Conservation (phyloP, 2,113 vertebrate genomes). For the Ceyx margarethae region DNA sequence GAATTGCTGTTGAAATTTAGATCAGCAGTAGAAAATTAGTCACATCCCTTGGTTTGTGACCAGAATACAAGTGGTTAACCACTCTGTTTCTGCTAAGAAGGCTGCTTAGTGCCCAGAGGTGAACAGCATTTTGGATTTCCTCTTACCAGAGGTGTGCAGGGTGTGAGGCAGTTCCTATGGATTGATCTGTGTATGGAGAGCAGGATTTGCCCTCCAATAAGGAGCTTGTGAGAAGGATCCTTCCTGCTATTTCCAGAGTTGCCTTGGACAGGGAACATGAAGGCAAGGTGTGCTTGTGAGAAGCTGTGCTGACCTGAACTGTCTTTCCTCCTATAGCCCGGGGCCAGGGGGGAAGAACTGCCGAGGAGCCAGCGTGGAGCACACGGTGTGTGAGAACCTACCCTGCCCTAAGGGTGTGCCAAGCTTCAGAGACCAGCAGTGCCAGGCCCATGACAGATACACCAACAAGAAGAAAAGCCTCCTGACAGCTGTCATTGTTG, state of each 20-base stretch:
- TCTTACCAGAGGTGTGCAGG: not conserved
- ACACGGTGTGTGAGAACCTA: slow-evolving; percentile 87
- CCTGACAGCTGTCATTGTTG: slow-evolving; percentile 85
- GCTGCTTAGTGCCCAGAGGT: not conserved
- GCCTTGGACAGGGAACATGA: not conserved
- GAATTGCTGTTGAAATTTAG: not conserved
- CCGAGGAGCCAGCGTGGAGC: slow-evolving; percentile 87
- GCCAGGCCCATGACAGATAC: slow-evolving; percentile 87
- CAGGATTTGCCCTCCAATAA: not conserved
- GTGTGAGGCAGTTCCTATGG: not conserved
- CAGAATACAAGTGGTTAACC: not conserved
- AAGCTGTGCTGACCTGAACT: not conserved
- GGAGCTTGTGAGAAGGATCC: not conserved
- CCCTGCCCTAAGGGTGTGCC: slow-evolving; percentile 89
- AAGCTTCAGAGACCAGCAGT: slow-evolving; percentile 94
- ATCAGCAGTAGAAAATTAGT: not conserved
- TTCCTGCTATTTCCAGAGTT: not conserved
- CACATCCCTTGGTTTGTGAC: not conserved
- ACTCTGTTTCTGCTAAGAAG: not conserved
- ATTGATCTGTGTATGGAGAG: not conserved
- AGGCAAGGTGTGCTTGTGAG: not conserved
- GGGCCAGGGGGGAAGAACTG: slow-evolving; percentile 90
- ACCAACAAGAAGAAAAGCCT: slow-evolving; percentile 83
- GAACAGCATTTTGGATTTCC: not conserved
- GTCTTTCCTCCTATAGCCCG: slow-evolving; percentile 71